A percentile compares a stretch with the other conserved stretches of the same genome.
These are phyloP conservation scores for Schizothorax lantsangensis DNA, from an alignment of 2,797 vertebrate genomes.

Conservation along the genomic window DNA sequence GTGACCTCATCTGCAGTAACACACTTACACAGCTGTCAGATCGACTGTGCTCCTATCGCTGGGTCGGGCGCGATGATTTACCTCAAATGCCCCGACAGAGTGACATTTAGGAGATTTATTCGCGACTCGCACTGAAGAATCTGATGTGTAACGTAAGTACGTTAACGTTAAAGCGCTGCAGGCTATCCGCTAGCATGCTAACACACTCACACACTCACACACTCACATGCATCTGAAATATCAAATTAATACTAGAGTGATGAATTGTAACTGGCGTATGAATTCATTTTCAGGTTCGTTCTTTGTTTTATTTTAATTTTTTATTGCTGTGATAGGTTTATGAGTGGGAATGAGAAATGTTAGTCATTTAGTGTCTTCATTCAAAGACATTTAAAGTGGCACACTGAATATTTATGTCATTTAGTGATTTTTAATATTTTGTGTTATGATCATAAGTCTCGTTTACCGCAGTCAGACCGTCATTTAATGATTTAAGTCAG, in stretches of 20 bases:
- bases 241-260: background rate
- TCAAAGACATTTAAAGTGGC: background rate
- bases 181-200: slow-evolving; percentile 24
- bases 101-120: background rate
- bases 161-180: background rate
- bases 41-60: background rate
- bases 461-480: background rate
- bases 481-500: background rate
- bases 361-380: background rate
- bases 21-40: background rate
- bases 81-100: background rate
- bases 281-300: background rate
- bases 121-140: slow-evolving; percentile 6
- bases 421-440: background rate
- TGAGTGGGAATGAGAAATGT: background rate
- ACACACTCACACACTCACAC: no score
- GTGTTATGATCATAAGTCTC: background rate
- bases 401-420: background rate
- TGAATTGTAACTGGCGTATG: background rate
- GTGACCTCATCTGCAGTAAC: background rate
- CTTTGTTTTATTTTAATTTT: background rate
- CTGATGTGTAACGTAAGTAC: slow-evolving; percentile 14
- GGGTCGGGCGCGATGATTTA: slow-evolving; percentile 49
- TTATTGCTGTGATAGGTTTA: no score
- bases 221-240: background rate